Evolutionary conservation across 2,888 invertebrate species (phyloP), one percentile per base, ranked within the genome.

Genomic region (Epistrophe grossulariae): DNA sequence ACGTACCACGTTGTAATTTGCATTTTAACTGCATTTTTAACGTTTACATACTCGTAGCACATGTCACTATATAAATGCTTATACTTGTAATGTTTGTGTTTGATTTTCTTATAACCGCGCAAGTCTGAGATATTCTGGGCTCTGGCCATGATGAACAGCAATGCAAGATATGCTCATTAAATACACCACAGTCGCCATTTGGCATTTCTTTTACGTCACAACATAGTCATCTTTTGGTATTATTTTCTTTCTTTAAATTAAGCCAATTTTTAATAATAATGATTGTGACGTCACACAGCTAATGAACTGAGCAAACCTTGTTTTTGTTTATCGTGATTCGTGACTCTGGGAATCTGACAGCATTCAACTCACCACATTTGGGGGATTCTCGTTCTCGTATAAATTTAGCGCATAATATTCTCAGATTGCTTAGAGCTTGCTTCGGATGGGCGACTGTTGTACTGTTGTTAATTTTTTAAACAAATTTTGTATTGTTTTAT

Each of bases 321-420:
- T 24, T 24, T 2, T 24, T 24, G 24, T 24, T 24, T 24, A 24
- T 24, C 24, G 24, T 24, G 24, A n/a, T 24, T 24, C 24, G 24
- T 24, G 24, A 50, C 10, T 40, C 11, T 73, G 68, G 57, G 55
- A 60, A 57, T 71, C 31, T 64, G 64, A 45, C 13, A 40, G 5
- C 4, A 15, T 24, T 40, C 40, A 35, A 62, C 40, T 60, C 38
- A 74, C 10, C 62, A 24, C 43, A 28, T 35, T 52, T 19, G 19
- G 19, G 48, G 10, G 17, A 43, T 79, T 40, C n/a, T 40, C 52
- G 17, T 31, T 83, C 38, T 17, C 74, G 43, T 62, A 17, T 48
- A 10, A 71, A 48, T 66, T 79, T 62, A 48, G 78, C 68, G 72
- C 45, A 28, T 79, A 62, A 55, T 48, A 70, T 74, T 70, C 73